These are phyloP conservation scores for Bibio marci DNA, from an alignment of 2,888 invertebrate species.

Conservation along the genomic window DNA sequence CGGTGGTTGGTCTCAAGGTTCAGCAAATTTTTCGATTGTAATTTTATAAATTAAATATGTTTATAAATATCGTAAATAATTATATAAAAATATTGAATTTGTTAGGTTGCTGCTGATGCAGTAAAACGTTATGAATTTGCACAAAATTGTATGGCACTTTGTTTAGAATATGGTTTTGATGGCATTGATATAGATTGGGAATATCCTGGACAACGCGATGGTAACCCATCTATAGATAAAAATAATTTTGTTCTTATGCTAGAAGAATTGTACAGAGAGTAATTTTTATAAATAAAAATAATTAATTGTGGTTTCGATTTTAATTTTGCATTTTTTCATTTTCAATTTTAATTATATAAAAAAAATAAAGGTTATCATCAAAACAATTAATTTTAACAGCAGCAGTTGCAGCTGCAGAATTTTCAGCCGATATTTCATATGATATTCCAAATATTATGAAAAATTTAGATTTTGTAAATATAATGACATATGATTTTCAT, in stretches of 20 bases:
- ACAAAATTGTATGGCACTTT: slow-evolving; percentile 17
- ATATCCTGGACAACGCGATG: slow-evolving; percentile 34
- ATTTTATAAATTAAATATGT: too few species aligned
- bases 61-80: too few species aligned
- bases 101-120: slow-evolving; percentile 24
- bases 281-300: too few species aligned
- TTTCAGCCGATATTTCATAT: slow-evolving; percentile 36
- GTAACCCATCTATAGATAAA: slow-evolving; percentile 20
- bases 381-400: slow-evolving; percentile 35
- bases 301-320: too few species aligned
- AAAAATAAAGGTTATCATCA: slow-evolving; percentile 32
- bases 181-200: slow-evolving; percentile 46
- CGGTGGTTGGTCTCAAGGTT: slow-evolving; percentile 35
- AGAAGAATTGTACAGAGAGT: neutral
- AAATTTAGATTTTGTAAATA: slow-evolving; percentile 44
- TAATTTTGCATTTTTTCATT: too few species aligned
- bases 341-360: too few species aligned
- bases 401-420: slow-evolving; percentile 38
- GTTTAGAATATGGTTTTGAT: slow-evolving; percentile 30
- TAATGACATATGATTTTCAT: slow-evolving; percentile 62
- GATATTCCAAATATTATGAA: slow-evolving; percentile 33
- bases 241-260: slow-evolving; percentile 14
- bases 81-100: too few species aligned
- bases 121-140: slow-evolving; percentile 18
- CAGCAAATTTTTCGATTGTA: slow-evolving; percentile 29